Conservation (phyloP, 92 coral and sea anemone species). For the Epizoanthus scotinus region DNA sequence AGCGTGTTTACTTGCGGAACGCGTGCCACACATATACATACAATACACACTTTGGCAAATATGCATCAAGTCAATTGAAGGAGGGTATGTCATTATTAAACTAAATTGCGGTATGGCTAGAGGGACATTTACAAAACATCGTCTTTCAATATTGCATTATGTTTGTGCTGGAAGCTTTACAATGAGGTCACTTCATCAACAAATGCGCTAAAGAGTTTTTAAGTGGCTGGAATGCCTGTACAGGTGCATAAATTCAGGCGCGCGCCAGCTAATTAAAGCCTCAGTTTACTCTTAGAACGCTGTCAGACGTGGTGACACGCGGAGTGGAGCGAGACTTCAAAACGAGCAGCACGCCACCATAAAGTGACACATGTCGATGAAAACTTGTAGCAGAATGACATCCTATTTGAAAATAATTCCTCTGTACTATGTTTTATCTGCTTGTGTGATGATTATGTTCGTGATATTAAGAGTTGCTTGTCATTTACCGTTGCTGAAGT, state of each 20-base stretch:
- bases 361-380: background rate
- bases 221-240: slow-evolving; percentile 3
- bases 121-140: too few relatives aligned
- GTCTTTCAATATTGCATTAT: too few relatives aligned
- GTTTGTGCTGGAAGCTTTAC: background rate
- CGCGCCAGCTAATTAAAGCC: background rate
- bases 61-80: slow-evolving; percentile 2
- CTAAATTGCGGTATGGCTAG: slow-evolving; percentile 3
- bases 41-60: too few relatives aligned
- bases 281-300: background rate
- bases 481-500: slow-evolving; percentile 6
- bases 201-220: slow-evolving; percentile 6
- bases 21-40: too few relatives aligned
- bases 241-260: background rate
- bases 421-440: background rate
- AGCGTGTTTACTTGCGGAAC: too few relatives aligned
- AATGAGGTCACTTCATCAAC: slow-evolving; percentile 20
- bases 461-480: slow-evolving; percentile 12
- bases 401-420: background rate
- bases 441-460: background rate
- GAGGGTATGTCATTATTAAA: slow-evolving; percentile 12
- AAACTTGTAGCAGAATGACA: background rate
- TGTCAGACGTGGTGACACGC: background rate
- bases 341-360: background rate
- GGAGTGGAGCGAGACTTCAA: background rate